phyloP scores from a whole-genome alignment of 1,140 invertebrate species.

The Panonychus citri region DNA sequence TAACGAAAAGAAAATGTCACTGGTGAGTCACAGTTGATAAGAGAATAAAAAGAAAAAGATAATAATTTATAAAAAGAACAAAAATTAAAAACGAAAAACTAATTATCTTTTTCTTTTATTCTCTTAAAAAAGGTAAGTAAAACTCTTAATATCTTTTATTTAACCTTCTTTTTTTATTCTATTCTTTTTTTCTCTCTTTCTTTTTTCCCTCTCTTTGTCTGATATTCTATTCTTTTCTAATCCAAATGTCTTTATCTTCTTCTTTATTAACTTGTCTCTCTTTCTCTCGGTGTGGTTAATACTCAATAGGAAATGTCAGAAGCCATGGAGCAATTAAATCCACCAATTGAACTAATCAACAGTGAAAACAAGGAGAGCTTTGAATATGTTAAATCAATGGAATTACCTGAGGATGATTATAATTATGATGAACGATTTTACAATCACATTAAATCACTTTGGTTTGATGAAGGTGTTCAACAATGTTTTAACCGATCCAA shows the following conservation, averaged over 20 bases:
- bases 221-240: too few relatives aligned
- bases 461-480: conserved; percentile 36
- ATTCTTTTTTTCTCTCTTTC: too few relatives aligned
- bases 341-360: conserved; percentile 25
- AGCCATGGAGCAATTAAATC: conserved; percentile 29
- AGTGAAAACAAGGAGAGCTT: conserved; percentile 26
- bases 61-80: too few relatives aligned
- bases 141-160: too few relatives aligned
- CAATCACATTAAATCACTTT: conserved; percentile 31
- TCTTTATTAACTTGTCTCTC: not conserved
- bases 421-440: conserved; percentile 35
- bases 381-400: conserved; percentile 21
- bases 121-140: too few relatives aligned
- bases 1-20: not conserved
- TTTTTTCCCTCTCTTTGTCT: too few relatives aligned
- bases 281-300: too few relatives aligned
- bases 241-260: too few relatives aligned
- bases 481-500: conserved; percentile 43
- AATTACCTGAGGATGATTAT: not conserved
- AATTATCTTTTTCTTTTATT: too few relatives aligned
- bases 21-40: too few relatives aligned
- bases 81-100: too few relatives aligned
- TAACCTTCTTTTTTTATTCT: too few relatives aligned
- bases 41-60: not conserved
- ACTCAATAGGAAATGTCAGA: conserved; percentile 26